Evolutionary conservation across 2,888 invertebrate genomes (phyloP), one percentile per base, ranked within the genome.

Genomic region (Drosophila subsilvestris): DNA sequence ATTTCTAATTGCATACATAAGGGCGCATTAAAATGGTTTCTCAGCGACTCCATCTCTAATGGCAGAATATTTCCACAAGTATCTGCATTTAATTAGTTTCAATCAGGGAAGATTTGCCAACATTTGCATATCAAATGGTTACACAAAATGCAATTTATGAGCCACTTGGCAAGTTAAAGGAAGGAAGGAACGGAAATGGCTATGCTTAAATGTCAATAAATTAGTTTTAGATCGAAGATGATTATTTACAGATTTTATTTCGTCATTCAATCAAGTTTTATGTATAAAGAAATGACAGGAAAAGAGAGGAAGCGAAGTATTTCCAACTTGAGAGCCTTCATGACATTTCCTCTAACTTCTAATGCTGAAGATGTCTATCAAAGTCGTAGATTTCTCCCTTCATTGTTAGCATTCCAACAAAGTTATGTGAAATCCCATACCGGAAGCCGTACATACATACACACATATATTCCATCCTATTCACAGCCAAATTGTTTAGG

Each of bases 1-100:
- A 44, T 20, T 12, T 44, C n/a, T 72, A 81, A 85, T 79, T 75
- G 85, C 79, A 68, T 81, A 73, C 70, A 79, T 73, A 43, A 66
- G 66, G 66, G 43, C 32, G 66, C 66, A 66, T 66, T 56, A 49
- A 49, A 65, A 55, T 65, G 63, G 43, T 53, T 32, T 20, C 25
- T 14, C 25, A 37, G 14, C 37, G 12, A 51, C 29, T 22, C 14
- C 32, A 29, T 29, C 29, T 12, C 32, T 32, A 32, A 10, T 29
- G 45, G 18, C 22, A 65, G 47, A 63, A 54, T 22, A 10, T n/a
- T 43, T 9, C 44, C 18, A 50, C 14, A 37, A 2, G 20, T 14
- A 14, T 6, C 1, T 62, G 45, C 59, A 42, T 47, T 18, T 48
- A 10, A 63, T 48, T 47, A 47, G 29, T 42, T 48, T 63, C 54